These are phyloP conservation scores for Dryoscopus gambensis DNA, from an alignment of 2,113 vertebrate genomes.

Conservation along the genomic window DNA sequence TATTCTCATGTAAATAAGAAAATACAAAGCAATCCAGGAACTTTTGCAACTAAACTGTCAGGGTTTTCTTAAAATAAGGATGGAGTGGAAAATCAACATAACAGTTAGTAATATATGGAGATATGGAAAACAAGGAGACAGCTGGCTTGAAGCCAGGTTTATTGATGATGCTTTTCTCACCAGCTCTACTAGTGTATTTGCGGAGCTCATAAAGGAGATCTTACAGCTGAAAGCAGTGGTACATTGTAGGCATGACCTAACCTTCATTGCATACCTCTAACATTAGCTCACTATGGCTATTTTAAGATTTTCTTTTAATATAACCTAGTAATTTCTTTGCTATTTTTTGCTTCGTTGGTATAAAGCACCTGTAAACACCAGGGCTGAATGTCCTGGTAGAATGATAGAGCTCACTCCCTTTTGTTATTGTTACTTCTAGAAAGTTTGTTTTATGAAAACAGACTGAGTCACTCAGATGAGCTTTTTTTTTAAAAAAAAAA, in stretches of 20 bases:
- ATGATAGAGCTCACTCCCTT: neutral
- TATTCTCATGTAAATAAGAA: neutral
- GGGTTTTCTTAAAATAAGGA: neutral
- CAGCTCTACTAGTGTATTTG: neutral
- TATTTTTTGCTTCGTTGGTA: slow-evolving; percentile 31
- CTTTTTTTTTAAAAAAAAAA: neutral
- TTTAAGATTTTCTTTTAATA: slow-evolving; percentile 57
- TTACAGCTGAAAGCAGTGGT: neutral
- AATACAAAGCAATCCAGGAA: neutral
- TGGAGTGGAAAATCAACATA: neutral
- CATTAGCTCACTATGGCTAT: slow-evolving; percentile 7
- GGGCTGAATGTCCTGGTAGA: neutral
- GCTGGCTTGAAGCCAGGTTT: neutral
- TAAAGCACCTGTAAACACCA: slow-evolving; percentile 29
- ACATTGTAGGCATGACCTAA: neutral
- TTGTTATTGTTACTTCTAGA: slow-evolving; percentile 2
- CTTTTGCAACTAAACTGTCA: neutral
- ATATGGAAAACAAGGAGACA: neutral
- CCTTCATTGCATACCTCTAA: neutral
- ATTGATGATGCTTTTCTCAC: neutral
- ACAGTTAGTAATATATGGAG: neutral
- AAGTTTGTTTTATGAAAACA: neutral
- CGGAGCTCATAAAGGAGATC: neutral
- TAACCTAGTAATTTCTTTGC: slow-evolving; percentile 40
- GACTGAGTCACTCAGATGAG: neutral